Base-by-base conservation (phyloP, 2,797 vertebrate genomes). In the Carapus acus region DNA sequence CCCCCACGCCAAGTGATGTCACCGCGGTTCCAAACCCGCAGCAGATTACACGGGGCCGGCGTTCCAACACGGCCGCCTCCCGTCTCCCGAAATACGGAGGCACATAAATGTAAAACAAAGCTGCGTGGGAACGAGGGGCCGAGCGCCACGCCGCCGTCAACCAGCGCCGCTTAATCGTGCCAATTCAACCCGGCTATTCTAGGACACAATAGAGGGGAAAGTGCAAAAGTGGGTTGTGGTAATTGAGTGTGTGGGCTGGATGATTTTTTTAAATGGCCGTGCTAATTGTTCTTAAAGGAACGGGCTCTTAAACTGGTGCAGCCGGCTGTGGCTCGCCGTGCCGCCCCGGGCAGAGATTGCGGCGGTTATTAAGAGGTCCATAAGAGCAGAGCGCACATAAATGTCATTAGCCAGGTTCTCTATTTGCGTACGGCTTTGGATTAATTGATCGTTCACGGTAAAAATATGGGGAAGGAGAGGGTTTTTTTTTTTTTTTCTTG, bases 241-340 rank as follows among this genome's bases (percentile, higher is more conserved):
- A 88, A 89, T 88, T 86, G 82, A 85, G 79, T 82, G 79, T 83
- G 85, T 86, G 81, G 86, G 85, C 78, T 77, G 81, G 74, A 67
- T 80, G 79, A 71, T 79, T 79, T 82, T 74, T 81, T 79, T 83
- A 84, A 88, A 86, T 83, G 78, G 74, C 66, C 72, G 73, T 74
- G 85, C 81, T 86, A 87, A 88, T 89, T 89, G 83, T 88, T 87
- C 83, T 87, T 87, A 84, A 85, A 89, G 82, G 85, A 86, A 77
- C 43, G 70, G n/a, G 74, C 58, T 74, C 74, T 76, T 83, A 76
- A 54, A 58, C 69, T 79, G 71, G 64, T 67, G 66, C 76, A 71
- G 68, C 77, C 57, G 47, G 59, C 73, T 73, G 73, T 67, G 65
- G 66, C 70, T 74, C 65, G 66, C 67, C 66, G 64, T 67, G 71